Conservation (phyloP, 2,888 invertebrate genomes). For the Caenorhabditis sp. region DNA sequence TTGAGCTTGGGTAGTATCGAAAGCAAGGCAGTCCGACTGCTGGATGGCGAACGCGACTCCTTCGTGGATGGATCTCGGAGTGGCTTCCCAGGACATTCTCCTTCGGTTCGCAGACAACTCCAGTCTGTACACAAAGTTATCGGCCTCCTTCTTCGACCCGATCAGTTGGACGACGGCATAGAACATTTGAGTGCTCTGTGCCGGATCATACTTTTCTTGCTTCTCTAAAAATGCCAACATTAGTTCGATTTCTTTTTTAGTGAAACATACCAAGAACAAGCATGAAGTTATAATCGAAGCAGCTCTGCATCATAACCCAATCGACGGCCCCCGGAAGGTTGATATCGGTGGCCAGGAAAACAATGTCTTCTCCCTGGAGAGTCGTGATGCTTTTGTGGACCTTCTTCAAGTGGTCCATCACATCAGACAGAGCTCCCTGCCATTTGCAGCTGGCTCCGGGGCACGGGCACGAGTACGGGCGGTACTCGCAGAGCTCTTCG, state of each 20-base stretch:
- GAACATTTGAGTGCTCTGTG: slow-evolving; percentile 82
- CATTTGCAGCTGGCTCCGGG: slow-evolving; percentile 99
- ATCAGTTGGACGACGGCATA: slow-evolving; percentile 97
- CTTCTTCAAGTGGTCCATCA: slow-evolving; percentile 96
- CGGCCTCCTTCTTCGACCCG: slow-evolving; percentile 97
- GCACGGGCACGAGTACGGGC: slow-evolving; percentile 98
- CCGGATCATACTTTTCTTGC: slow-evolving; percentile 91
- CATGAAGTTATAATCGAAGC: slow-evolving; percentile 99
- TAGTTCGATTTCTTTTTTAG: slow-evolving; percentile 79
- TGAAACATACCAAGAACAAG: slow-evolving; percentile 86
- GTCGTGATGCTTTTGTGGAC: slow-evolving; percentile 96
- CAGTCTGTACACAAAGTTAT: slow-evolving; percentile 96
- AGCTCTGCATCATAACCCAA: slow-evolving; percentile 96
- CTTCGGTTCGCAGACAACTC: slow-evolving; percentile 96
- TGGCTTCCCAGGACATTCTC: slow-evolving; percentile 98
- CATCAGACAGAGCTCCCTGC: slow-evolving; percentile 97
- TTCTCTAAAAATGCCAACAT: slow-evolving; percentile 28
- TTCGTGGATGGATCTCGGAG: slow-evolving; percentile 98
- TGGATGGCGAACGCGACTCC: slow-evolving; percentile 95
- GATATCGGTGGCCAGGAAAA: slow-evolving; percentile 98
- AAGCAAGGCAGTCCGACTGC: slow-evolving; percentile 97
- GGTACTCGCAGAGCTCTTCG: slow-evolving; percentile 97
- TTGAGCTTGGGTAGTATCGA: slow-evolving; percentile 97
- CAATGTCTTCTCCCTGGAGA: slow-evolving; percentile 98
- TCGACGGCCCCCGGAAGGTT: slow-evolving; percentile 89